Base-by-base conservation (phyloP, 2,113 vertebrate genomes). In the Ptyas mucosa region DNA sequence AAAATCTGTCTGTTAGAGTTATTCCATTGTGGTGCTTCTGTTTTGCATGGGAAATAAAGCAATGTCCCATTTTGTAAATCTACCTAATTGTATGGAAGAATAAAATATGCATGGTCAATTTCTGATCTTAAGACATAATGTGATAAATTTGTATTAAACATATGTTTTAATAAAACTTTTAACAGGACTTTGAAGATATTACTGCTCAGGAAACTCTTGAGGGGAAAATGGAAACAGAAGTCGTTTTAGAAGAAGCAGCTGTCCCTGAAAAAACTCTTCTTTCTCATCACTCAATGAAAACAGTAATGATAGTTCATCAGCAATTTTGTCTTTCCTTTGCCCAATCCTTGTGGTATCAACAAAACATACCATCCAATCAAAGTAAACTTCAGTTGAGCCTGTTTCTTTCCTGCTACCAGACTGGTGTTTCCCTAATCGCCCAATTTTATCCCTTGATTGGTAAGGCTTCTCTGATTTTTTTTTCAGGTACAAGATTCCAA, bases 131-230 rank as follows among this genome's bases (percentile, higher is more conserved):
- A 53, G 87, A 7, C 61, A 29, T 52, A 49, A 26, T 49, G 20
- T 26, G 21, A n/a, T 57, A 54, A 90, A 58, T 64, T 87, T 29
- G n/a, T 3, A 9, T 26, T 29, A 87, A 69, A 34, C 39, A 34
- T 18, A 5, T n/a, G 3, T 92, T 94, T 34, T 89, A 12, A 8
- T 88, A 2, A 93, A 1, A 87, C 75, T 93, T 14, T 88, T 88
- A n/a, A 88, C 91, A 99, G 99, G 99, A 99, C 96, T 99, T 99
- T 93, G 98, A 97, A 94, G 99, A 99, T 97, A 98, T 99, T 92
- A 95, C 97, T 61, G 90, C 97, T 54, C 95, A 98, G 94, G 97
- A 98, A 26, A 98, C 95, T 85, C 95, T 99, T 85, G 99, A 99
- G 94, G 98, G 97, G 94, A 97, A 98, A 49, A 97, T 97, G 93